Conservation (phyloP, 64 coral and sea anemone genomes). For the Actinia equina region DNA sequence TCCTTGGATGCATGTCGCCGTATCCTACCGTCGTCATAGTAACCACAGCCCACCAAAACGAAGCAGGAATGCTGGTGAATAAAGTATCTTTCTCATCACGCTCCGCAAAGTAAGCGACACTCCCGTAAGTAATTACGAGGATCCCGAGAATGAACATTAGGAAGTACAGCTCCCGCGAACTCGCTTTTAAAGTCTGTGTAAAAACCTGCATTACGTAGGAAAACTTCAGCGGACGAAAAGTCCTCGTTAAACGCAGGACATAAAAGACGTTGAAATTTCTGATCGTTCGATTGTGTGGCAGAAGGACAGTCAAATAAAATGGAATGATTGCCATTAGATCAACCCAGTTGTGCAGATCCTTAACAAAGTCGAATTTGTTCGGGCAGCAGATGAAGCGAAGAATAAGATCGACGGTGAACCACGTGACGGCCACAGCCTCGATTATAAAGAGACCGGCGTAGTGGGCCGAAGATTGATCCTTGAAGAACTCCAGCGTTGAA, state of each 20-base stretch:
- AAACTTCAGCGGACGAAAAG: conserved; percentile 85
- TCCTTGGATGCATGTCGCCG: conserved; percentile 81
- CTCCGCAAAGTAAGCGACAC: conserved; percentile 86
- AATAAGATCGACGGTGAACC: conserved; percentile 78
- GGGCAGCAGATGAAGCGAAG: conserved; percentile 70
- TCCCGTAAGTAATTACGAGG: conserved; percentile 77
- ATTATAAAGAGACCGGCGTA: conserved; percentile 66
- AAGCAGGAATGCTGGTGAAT: conserved; percentile 78
- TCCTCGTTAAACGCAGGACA: conserved; percentile 66
- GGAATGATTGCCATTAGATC: conserved; percentile 83
- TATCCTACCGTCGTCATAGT: conserved; percentile 99
- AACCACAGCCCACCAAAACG: conserved; percentile 97
- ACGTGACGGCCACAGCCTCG: conserved; percentile 65
- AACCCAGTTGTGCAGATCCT: conserved; percentile 84
- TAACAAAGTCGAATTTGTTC: conserved; percentile 54
- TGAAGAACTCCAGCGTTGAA: conserved; percentile 65
- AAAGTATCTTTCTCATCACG: conserved; percentile 38
- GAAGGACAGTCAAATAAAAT: conserved; percentile 62
- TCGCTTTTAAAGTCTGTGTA: conserved; percentile 88
- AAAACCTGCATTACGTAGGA: conserved; percentile 96
- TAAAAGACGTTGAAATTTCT: conserved; percentile 80
- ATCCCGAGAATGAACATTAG: conserved; percentile 89
- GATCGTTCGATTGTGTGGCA: conserved; percentile 56
- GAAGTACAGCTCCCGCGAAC: conserved; percentile 87
- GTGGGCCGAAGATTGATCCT: conserved; percentile 49